Conservation (phyloP, 2,888 invertebrate genomes). For the Pardosa pseudoannulata region DNA sequence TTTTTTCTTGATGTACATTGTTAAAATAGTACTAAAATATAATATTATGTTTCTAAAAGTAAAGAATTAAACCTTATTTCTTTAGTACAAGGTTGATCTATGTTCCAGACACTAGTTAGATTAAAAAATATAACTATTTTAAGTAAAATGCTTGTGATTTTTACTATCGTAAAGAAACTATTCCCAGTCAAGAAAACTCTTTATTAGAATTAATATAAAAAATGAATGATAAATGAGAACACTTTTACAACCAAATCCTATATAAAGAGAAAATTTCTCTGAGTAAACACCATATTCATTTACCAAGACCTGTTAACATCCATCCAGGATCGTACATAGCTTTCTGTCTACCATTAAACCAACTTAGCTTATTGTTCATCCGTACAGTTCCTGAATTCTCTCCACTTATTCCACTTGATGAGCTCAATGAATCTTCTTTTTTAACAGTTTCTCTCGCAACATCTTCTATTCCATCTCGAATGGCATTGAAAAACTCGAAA, state of each 20-base stretch:
- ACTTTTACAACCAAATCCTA: background rate
- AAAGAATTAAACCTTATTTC: too few species aligned
- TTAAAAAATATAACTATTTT: too few species aligned
- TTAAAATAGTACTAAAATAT: too few species aligned
- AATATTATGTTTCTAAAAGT: too few species aligned
- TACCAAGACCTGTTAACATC: conserved; percentile 67
- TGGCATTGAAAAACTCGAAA: conserved; percentile 59
- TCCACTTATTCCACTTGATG: conserved; percentile 10
- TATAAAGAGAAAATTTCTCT: background rate
- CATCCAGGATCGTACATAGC: conserved; percentile 64
- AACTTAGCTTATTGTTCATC: background rate
- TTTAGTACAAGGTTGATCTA: too few species aligned
- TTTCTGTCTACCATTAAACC: conserved; percentile 33
- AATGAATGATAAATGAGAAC: background rate
- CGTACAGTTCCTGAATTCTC: conserved; percentile 1
- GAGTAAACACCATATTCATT: background rate
- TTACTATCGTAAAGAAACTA: too few species aligned
- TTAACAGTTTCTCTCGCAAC: conserved; percentile 33
- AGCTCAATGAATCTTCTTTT: conserved; percentile 22
- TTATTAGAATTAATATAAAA: background rate
- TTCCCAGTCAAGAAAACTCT: too few species aligned
- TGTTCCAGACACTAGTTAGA: too few species aligned
- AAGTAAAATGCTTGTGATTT: too few species aligned
- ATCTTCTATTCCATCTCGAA: conserved; percentile 39
- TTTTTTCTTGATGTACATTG: too few species aligned